Evolutionary conservation across 2,888 invertebrate genomes (phyloP), one percentile per base, ranked within the genome.

Genomic region (Brenthis ino): DNA sequence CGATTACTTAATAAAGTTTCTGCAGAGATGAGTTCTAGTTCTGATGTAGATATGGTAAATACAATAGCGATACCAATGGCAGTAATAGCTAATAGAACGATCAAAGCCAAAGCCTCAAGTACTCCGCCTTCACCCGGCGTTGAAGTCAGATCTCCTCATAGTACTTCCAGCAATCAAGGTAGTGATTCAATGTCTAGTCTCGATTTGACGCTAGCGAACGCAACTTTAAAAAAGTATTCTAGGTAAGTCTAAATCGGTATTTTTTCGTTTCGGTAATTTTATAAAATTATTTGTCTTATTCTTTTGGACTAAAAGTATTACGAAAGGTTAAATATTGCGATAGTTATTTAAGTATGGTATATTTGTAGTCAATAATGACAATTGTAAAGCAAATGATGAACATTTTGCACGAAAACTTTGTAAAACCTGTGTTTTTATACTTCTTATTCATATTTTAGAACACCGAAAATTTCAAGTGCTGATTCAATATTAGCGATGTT

Each of bases 401-500:
- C 6, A 50, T 60, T 0, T 70, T 28, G 51, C 61, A 51, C 64
- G 72, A 77, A 84, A 28, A 81, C 6, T 50, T n/a, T 51, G 54
- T 50, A 37, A 61, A 51, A 64, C 67, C 16, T 16, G 65, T 64
- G 55, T 57, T 28, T 16, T 47, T 65, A 16, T 48, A n/a, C n/a
- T 12, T 43, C 8, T 24, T 63, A 65, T 63, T 61, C 37, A 69
- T 74, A 74, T 82, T 87, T 79, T 79, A 89, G 93, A 77, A 88
- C 93, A 58, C 93, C 95, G 74, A 96, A 96, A 85, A 95, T 96
- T 63, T 95, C 96, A 43, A 96, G 96, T 80, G 96, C 96, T 12
- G 96, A 97, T 85, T 96, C 96, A 1, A 95, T 96, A 74, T 86
- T 96, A 72, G 96, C 96, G 12, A 96, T 96, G 95, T 96, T 96